A percentile compares a stretch with the other conserved stretches of the same genome.
phyloP scores from a whole-genome alignment of 2,113 vertebrate species.

The Festucalex cinctus region DNA sequence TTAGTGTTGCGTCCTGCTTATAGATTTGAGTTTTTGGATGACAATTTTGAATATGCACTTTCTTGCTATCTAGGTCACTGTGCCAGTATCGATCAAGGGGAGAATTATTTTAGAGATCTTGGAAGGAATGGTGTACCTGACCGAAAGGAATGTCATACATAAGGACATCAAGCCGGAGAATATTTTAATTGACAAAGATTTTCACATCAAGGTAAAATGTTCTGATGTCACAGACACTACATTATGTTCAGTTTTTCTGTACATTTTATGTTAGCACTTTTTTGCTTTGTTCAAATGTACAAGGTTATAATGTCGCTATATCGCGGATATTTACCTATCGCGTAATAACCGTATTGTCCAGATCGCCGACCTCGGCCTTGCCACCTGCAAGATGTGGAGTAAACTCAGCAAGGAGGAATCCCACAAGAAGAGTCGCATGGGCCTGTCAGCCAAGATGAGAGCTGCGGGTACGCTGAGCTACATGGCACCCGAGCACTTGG shows the following conservation, averaged over 20 bases:
- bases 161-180: constrained; percentile 97
- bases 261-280: too few species aligned
- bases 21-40: neutral
- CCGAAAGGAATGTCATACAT: constrained; percentile 80
- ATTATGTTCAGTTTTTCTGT: too few species aligned
- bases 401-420: constrained; percentile 84
- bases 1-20: constrained; percentile 47
- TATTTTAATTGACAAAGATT: constrained; percentile 86
- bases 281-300: neutral
- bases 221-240: neutral
- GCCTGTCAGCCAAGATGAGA: constrained; percentile 24
- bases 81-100: constrained; percentile 84
- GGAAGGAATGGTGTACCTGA: constrained; percentile 92
- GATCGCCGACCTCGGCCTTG: constrained; percentile 92
- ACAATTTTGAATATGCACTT: neutral
- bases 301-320: neutral
- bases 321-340: neutral
- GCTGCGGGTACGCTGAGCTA: constrained; percentile 89
- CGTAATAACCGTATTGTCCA: constrained; percentile 36
- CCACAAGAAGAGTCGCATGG: constrained; percentile 59
- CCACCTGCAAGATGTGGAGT: constrained; percentile 88
- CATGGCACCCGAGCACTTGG: constrained; percentile 92
- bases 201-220: constrained; percentile 88
- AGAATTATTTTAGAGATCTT: constrained; percentile 85
- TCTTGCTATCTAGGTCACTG: constrained; percentile 64